phyloP scores from a whole-genome alignment of 2,797 vertebrate species.

The Rhynchotus rufescens region DNA sequence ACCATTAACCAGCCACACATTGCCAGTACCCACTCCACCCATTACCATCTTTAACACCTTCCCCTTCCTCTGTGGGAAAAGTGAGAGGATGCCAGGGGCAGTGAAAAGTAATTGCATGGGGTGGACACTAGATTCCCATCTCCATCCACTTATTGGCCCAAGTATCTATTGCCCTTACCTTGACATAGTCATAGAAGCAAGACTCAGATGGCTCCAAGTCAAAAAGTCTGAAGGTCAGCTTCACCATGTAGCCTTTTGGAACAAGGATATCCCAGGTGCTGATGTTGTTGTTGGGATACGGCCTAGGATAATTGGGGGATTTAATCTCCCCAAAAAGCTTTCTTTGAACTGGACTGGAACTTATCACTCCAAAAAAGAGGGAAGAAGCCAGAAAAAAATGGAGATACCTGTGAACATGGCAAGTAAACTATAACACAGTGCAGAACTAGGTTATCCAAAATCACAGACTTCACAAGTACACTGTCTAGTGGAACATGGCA shows the following conservation, averaged over 20 bases:
- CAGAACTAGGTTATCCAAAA: neutral
- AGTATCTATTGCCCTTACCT: constrained; percentile 74
- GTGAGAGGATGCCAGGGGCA: neutral
- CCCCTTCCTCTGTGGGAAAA: neutral
- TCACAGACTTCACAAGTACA: neutral
- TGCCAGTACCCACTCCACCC: neutral
- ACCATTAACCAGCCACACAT: neutral
- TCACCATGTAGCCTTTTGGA: constrained; percentile 83
- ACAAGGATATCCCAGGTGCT: constrained; percentile 84
- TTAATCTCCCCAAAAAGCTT: constrained; percentile 81
- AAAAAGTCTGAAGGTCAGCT: constrained; percentile 86
- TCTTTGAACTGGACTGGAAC: constrained; percentile 24
- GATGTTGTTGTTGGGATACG: constrained; percentile 83
- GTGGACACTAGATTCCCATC: neutral
- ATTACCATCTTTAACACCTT: neutral
- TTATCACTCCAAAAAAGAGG: constrained; percentile 26
- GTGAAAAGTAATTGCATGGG: neutral
- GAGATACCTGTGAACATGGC: constrained; percentile 58
- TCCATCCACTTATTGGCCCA: neutral
- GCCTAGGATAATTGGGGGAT: constrained; percentile 87
- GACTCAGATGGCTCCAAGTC: constrained; percentile 89
- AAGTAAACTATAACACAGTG: neutral
- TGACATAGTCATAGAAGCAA: constrained; percentile 89
- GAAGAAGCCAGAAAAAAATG: constrained; percentile 5
- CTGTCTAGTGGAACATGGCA: neutral